Evolutionary conservation across 1,140 invertebrate species (phyloP), one percentile per base, ranked within the genome.

Genomic region (Drosophila guanche): DNA sequence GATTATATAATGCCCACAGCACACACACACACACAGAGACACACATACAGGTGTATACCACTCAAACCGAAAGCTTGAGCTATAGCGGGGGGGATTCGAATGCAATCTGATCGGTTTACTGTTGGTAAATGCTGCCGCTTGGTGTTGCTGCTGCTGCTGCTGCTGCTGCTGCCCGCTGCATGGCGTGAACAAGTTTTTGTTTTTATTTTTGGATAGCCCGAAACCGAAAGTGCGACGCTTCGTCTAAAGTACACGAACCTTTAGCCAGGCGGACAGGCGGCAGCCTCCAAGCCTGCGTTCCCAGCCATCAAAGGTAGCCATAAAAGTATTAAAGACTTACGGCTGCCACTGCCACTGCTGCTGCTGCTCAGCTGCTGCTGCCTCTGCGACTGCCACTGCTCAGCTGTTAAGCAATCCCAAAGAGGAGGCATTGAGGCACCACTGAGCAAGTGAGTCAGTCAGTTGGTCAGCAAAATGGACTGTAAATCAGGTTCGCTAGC

Each of bases 1-100:
- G 83, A 88, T 88, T 88, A 88, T 88, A 88, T 88, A 88, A 88
- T 79, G 70, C 33, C 55, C 74, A 68, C 58, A 66, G 8, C 46
- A 54, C 8, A 48, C 53, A 68, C 37, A 60, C 56, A 67, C 8
- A 56, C 33, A 27, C 47, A 23, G 10, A 58, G 3, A 20, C 48
- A 51, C 16, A n/a, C 20, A 67, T 16, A 59, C 45, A 58, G 10
- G 51, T 6, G 20, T 1, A 16, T 50, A 59, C 1, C 37, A 25
- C 10, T 33, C 25, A 16, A 43, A 48, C 12, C 42, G 23, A 41
- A 14, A 46, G 50, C 10, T 46, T 53, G 43, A 37, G 52, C 75
- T 14, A 37, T 10, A 37, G 33, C 10, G 54, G 61, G 60, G 54
- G 61, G 47, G 52, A 70, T 66, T 75, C 71, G 77, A 88, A 89